Evolutionary conservation across 1,140 invertebrate species (phyloP), one percentile per base, ranked within the genome.

Genomic region (Macrostomum lignano): DNA sequence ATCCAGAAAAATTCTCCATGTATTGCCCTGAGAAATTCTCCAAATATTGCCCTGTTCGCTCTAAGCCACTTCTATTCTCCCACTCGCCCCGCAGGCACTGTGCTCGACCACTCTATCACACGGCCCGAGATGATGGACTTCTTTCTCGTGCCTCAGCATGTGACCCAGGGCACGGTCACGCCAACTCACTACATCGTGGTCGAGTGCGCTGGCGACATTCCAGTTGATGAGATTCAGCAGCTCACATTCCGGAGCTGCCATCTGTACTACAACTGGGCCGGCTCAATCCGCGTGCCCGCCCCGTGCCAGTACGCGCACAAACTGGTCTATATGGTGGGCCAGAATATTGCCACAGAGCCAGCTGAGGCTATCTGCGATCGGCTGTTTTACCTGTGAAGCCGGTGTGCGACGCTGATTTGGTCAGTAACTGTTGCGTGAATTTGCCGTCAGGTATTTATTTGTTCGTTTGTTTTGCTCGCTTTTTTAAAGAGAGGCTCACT

Each of bases 191-290:
- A 77, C 46, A 74, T 72, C 40, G 65, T 81, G 0, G 61, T 81
- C 2, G 49, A 64, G 25, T 72, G 76, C 42, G 63, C 47, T 5
- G 52, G 65, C 4, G 61, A 60, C 0, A 47, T 74, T 3, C 43
- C 48, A 20, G 59, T 71, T 0, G 71, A 74, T 36, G 59, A 65
- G 33, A 46, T 82, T 36, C 82, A 93, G 55, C 58, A 68, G 7
- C 42, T 81, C 1, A 64, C 74, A 0, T 81, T 72, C 43, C 78
- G 77, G 48, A 50, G 78, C 43, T 69, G 67, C 33, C 76, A 84
- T 43, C 54, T 77, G 51, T 81, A 81, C 40, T 81, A 66, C 45
- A 81, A 81, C 49, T 78, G 81, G 79, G 66, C 57, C 21, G 81
- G 79, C 9, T 78, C 78, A 1, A 68, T 77, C 0, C 52, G 71